phyloP scores from a whole-genome alignment of 2,888 invertebrate species.

The Dione vanillae region DNA sequence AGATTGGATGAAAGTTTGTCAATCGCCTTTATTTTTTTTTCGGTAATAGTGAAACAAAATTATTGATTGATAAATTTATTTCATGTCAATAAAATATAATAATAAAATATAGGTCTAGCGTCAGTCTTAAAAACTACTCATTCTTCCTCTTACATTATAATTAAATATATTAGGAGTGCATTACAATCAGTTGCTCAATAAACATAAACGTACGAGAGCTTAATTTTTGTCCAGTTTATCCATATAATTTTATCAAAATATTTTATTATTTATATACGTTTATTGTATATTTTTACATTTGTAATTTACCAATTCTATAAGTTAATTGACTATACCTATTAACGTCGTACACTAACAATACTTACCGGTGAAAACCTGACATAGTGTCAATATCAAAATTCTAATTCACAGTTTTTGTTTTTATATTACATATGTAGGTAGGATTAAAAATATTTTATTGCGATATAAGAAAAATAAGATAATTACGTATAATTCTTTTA shows the following conservation, averaged over 20 bases:
- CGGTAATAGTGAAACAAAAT: conserved; percentile 9
- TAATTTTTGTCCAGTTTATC: not conserved
- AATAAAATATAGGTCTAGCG: conserved; percentile 26
- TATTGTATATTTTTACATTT: not conserved
- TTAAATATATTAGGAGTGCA: not conserved
- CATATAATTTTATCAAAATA: not conserved
- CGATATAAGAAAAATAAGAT: not conserved
- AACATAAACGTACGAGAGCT: not conserved
- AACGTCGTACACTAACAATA: conserved; percentile 31
- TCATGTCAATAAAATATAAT: conserved; percentile 25
- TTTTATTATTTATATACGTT: not conserved
- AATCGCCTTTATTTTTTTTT: too few species aligned
- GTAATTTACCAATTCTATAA: not conserved
- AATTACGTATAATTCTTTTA: too few species aligned
- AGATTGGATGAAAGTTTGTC: too few species aligned
- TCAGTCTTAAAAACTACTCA: conserved; percentile 44
- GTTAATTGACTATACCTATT: conserved; percentile 22
- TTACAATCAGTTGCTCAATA: not conserved
- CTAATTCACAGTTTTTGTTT: not conserved
- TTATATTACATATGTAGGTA: not conserved
- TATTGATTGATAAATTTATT: conserved; percentile 12
- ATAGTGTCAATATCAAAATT: conserved; percentile 1
- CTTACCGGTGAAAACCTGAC: conserved; percentile 32
- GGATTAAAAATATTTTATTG: not conserved
- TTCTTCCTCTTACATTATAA: not conserved